Conservation (phyloP, 1,140 invertebrate genomes). For the Liolophura sinensis region DNA sequence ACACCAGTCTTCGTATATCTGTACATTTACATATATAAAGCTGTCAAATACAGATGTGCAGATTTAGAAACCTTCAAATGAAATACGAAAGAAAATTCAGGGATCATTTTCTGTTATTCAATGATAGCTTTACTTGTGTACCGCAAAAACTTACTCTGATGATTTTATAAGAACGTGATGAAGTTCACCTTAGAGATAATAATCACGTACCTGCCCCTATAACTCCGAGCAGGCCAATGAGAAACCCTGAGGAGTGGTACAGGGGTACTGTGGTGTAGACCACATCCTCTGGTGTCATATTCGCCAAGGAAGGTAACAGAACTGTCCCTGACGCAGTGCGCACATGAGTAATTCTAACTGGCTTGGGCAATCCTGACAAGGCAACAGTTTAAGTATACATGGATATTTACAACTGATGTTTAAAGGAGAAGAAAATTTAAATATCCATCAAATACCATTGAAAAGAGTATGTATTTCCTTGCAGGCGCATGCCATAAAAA, state of each 20-base stretch:
- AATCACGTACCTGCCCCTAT: constrained; percentile 27
- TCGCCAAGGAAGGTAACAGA: constrained; percentile 21
- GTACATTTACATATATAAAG: no score
- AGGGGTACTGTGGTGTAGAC: constrained; percentile 44
- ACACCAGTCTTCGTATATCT: no score
- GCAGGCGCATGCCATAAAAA: no score
- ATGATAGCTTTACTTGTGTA: no score
- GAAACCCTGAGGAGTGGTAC: constrained; percentile 45
- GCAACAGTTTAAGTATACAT: no score
- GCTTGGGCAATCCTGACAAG: constrained; percentile 35
- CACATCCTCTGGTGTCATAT: constrained; percentile 25
- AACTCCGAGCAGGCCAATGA: constrained; percentile 31
- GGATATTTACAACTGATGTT: no score
- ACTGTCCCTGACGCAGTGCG: constrained; percentile 15
- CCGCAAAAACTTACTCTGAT: no score
- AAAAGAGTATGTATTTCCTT: no score
- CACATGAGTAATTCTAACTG: constrained; percentile 32
- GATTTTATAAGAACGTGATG: no score
- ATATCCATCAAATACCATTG: no score
- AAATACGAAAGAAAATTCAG: background rate
- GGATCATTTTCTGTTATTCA: background rate
- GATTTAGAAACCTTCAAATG: background rate
- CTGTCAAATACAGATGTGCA: background rate
- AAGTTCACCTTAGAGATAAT: background rate
- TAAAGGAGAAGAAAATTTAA: no score